Percentiles rank a stretch among this genome's conserved stretches.
These are phyloP conservation scores for Romanogobio albipinnatus DNA, from an alignment of 2,113 vertebrate species.

Conservation along the genomic window DNA sequence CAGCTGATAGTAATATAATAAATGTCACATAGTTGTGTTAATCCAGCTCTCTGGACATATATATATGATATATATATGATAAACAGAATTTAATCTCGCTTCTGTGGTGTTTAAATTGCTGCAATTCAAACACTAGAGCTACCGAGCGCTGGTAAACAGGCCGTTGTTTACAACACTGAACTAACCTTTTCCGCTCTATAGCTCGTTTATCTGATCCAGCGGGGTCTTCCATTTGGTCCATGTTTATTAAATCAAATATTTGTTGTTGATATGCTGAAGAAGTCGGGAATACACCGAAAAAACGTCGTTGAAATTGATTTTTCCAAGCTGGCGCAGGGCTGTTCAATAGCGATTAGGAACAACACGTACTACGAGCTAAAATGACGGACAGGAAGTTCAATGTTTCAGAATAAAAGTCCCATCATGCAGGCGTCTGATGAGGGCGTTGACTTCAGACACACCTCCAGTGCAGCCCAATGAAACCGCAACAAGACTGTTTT, in stretches of 20 bases:
- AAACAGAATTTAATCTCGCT: background rate
- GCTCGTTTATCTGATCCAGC: constrained; percentile 39
- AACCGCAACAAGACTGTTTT: background rate
- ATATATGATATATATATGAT: background rate
- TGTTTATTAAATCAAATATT: constrained; percentile 12
- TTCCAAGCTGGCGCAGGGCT: background rate
- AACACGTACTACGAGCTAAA: background rate
- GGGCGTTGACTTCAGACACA: background rate
- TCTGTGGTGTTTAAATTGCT: background rate
- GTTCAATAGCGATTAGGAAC: background rate
- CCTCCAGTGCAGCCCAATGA: constrained; percentile 16
- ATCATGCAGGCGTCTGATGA: too few species aligned
- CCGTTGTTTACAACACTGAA: constrained; percentile 31
- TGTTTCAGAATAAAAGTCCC: constrained; percentile 24
- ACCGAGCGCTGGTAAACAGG: background rate
- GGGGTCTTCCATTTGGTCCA: constrained; percentile 40
- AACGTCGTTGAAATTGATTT: background rate
- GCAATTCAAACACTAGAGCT: background rate
- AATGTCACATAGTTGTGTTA: background rate
- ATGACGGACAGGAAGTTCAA: constrained; percentile 30
- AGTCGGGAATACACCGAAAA: background rate
- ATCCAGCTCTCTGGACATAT: background rate
- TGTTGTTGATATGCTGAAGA: background rate
- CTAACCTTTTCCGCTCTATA: constrained; percentile 37
- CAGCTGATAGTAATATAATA: background rate